Conservation (phyloP, 2,113 vertebrate species). For the Reinhardtius hippoglossoides region DNA sequence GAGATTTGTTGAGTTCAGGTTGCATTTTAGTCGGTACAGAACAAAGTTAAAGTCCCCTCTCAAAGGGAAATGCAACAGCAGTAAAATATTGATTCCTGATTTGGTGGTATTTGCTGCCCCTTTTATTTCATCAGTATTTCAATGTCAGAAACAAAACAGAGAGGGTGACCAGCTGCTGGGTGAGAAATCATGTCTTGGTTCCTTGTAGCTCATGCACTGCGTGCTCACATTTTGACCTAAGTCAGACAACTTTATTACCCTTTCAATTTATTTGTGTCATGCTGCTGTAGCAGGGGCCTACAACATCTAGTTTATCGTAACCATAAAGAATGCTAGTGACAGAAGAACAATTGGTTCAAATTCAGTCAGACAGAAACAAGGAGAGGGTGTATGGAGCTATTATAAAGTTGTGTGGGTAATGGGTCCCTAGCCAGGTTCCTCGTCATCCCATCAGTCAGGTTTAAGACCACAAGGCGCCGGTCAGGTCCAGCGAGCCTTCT, state of each 20-base stretch:
- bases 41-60: constrained; percentile 63
- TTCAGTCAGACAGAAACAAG: constrained; percentile 59
- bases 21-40: constrained; percentile 56
- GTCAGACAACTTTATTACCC: constrained; percentile 69
- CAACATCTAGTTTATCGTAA: constrained; percentile 70
- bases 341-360: constrained; percentile 76
- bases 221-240: constrained; percentile 44
- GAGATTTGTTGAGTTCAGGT: constrained; percentile 60
- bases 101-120: constrained; percentile 32
- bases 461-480: constrained; percentile 66
- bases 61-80: constrained; percentile 42
- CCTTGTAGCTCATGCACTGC: constrained; percentile 12
- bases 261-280: constrained; percentile 69
- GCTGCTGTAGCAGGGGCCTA: constrained; percentile 39
- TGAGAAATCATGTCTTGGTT: constrained; percentile 26
- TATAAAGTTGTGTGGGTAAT: constrained; percentile 72
- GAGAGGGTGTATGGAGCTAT: constrained; percentile 60
- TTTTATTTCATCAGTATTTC: constrained; percentile 68
- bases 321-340: constrained; percentile 73
- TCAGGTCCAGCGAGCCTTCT: constrained; percentile 46
- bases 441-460: constrained; percentile 77
- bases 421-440: constrained; percentile 64
- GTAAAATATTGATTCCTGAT: constrained; percentile 49
- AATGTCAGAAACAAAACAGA: constrained; percentile 35
- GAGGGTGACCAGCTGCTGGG: constrained; percentile 42